A percentile compares a stretch with the other conserved stretches of the same genome.
Evolutionary conservation across 2,888 invertebrate species (phyloP).

Genomic region (Drosophila anceps): DNA sequence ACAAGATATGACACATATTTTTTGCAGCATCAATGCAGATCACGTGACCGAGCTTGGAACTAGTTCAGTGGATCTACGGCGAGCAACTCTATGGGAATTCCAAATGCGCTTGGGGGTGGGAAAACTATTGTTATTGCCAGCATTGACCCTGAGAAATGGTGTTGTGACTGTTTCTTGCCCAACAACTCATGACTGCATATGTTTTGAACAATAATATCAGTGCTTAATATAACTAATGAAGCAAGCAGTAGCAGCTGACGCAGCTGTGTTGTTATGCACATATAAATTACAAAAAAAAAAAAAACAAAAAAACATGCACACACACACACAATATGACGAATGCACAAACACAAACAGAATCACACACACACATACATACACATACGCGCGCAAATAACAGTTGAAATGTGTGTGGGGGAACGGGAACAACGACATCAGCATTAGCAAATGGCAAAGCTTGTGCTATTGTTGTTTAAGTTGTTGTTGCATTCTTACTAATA

Average conservation of each 20-base stretch:
- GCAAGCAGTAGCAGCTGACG: conserved; percentile 39
- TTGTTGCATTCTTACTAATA: conserved; percentile 58
- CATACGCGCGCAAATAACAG: conserved; percentile 33
- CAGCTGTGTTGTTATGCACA: conserved; percentile 43
- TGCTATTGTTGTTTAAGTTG: conserved; percentile 41
- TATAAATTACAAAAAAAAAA: conserved; percentile 24
- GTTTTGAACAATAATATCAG: conserved; percentile 21
- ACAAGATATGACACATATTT: neutral
- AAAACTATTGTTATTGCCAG: conserved; percentile 50
- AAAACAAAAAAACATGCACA: conserved; percentile 1
- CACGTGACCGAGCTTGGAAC: conserved; percentile 20
- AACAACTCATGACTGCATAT: conserved; percentile 33
- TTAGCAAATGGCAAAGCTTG: conserved; percentile 49
- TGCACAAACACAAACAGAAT: conserved; percentile 52
- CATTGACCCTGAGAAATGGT: conserved; percentile 57
- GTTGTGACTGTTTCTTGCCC: conserved; percentile 44
- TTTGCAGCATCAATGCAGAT: conserved; percentile 6
- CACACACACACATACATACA: conserved; percentile 23
- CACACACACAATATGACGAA: conserved; percentile 63
- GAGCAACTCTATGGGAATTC: conserved; percentile 38
- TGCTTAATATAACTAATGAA: conserved; percentile 40
- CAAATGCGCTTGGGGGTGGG: neutral
- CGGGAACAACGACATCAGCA: conserved; percentile 70
- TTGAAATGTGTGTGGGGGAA: conserved; percentile 74
- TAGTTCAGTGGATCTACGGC: conserved; percentile 33